Evolutionary conservation across 2,113 vertebrate genomes (phyloP).

Genomic region (Phoenicopterus ruber): DNA sequence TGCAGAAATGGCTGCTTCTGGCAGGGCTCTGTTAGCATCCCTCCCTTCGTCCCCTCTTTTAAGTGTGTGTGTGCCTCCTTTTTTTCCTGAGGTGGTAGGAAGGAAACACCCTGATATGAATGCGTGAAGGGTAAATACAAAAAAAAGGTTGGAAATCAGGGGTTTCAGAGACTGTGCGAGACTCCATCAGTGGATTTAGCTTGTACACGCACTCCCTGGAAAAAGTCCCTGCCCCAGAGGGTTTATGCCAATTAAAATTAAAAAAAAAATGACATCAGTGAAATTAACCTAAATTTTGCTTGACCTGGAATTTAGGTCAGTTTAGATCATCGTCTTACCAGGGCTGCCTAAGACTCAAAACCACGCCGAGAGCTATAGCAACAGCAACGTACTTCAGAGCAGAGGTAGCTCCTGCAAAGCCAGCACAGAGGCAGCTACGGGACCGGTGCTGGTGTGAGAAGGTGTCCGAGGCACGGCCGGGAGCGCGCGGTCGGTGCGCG

Average conservation of each 20-base stretch:
- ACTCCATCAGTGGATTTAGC: slow-evolving; percentile 4
- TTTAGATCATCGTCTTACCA: slow-evolving; percentile 46
- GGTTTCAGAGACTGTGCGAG: not conserved
- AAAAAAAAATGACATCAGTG: slow-evolving; percentile 43
- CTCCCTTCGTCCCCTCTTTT: not conserved
- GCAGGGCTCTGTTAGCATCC: not conserved
- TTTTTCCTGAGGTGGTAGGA: not conserved
- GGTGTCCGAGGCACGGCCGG: accelerated
- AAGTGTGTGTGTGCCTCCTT: not conserved
- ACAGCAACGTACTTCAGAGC: not conserved
- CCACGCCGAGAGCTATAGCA: not conserved
- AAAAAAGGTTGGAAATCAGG: not conserved
- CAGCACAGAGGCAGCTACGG: not conserved
- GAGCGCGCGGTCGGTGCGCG: accelerated
- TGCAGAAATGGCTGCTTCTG: slow-evolving; percentile 32
- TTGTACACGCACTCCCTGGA: slow-evolving; percentile 43
- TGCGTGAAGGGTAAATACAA: not conserved
- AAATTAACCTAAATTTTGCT: slow-evolving; percentile 56
- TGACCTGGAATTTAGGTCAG: slow-evolving; percentile 62
- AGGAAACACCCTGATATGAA: not conserved
- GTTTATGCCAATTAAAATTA: slow-evolving; percentile 55
- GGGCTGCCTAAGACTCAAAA: not conserved
- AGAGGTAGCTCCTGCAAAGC: not conserved
- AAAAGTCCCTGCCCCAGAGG: slow-evolving; percentile 29
- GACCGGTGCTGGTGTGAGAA: accelerated